Percentiles rank a stretch among this genome's conserved stretches.
phyloP scores from a whole-genome alignment of 64 coral and sea anemone species.

The Montipora sp. region DNA sequence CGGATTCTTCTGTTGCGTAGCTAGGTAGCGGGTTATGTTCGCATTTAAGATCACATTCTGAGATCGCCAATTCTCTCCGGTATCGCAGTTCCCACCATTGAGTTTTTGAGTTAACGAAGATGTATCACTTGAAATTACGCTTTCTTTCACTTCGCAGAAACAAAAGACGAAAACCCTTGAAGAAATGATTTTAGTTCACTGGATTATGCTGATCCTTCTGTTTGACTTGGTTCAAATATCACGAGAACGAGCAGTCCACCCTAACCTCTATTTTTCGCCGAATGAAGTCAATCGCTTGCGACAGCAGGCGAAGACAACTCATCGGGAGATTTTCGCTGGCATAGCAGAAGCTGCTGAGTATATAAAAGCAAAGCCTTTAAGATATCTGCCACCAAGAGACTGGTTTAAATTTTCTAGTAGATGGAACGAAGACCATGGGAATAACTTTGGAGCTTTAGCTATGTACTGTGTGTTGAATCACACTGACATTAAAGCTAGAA shows the following conservation, averaged over 20 bases:
- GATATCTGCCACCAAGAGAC: constrained; percentile 45
- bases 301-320: constrained; percentile 58
- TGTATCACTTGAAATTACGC: too few species aligned
- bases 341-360: constrained; percentile 36
- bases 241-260: constrained; percentile 1
- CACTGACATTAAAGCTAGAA: constrained; percentile 45
- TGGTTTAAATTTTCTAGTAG: constrained; percentile 63
- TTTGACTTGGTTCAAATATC: neutral
- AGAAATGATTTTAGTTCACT: neutral
- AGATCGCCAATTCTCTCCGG: too few species aligned
- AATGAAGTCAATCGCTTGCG: constrained; percentile 41
- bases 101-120: too few species aligned
- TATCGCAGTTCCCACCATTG: too few species aligned
- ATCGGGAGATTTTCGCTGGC: constrained; percentile 62
- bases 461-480: constrained; percentile 81
- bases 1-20: too few species aligned
- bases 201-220: neutral
- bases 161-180: neutral
- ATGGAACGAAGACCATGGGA: constrained; percentile 94
- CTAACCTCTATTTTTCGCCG: constrained; percentile 60
- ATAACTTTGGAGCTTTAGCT: constrained; percentile 67
- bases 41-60: too few species aligned
- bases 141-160: neutral
- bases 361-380: constrained; percentile 46
- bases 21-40: too few species aligned